These are phyloP conservation scores for Tachycineta bicolor DNA, from an alignment of 2,113 vertebrate species.

Conservation along the genomic window DNA sequence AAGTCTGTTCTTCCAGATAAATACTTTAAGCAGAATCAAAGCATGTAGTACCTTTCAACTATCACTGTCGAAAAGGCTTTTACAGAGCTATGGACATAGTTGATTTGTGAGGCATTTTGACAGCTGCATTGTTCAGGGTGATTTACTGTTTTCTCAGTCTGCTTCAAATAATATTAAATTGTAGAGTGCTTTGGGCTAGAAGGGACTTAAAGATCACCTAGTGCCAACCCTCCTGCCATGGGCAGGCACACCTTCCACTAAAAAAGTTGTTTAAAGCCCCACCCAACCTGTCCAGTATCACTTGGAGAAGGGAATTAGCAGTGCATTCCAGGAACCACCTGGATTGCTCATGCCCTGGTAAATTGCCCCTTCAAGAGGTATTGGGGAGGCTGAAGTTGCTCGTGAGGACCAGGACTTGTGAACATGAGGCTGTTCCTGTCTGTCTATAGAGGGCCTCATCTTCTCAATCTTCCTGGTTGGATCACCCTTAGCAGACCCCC, in stretches of 20 bases:
- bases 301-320: not conserved
- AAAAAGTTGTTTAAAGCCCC: not conserved
- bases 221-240: no score
- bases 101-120: not conserved
- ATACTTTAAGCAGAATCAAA: not conserved
- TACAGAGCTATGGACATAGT: not conserved
- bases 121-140: not conserved
- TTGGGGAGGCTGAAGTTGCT: not conserved
- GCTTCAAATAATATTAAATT: not conserved
- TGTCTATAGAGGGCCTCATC: not conserved
- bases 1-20: not conserved
- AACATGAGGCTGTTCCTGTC: not conserved
- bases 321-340: fast-evolving
- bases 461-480: not conserved
- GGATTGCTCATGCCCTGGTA: not conserved
- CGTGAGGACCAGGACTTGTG: not conserved
- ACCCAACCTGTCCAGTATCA: not conserved
- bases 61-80: not conserved
- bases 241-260: not conserved
- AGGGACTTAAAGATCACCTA: not conserved
- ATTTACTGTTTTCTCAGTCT: not conserved
- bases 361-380: not conserved
- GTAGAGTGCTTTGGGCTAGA: not conserved
- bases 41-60: not conserved
- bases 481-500: not conserved